Conservation (phyloP, 2,113 vertebrate genomes). For the Xyrauchen texanus region DNA sequence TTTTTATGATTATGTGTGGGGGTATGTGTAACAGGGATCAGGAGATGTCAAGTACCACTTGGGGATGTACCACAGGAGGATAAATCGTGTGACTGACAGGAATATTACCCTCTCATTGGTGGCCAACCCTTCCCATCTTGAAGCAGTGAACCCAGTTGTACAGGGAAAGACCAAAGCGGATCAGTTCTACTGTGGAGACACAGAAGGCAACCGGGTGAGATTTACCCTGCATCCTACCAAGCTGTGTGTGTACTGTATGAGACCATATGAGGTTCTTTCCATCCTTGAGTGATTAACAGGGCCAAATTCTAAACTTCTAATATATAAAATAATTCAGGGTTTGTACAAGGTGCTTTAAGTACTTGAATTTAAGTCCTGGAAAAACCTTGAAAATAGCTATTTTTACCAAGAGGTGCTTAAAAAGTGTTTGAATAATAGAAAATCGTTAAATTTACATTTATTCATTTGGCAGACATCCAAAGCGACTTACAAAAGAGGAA, state of each 20-base stretch:
- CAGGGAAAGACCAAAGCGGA: constrained; percentile 97
- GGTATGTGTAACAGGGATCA: constrained; percentile 78
- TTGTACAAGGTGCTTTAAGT: too few relatives aligned
- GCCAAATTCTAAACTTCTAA: too few relatives aligned
- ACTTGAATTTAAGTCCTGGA: too few relatives aligned
- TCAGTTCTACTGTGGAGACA: constrained; percentile 97
- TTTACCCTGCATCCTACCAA: background rate
- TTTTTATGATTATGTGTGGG: background rate
- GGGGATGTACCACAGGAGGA: constrained; percentile 97
- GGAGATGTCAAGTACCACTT: constrained; percentile 98
- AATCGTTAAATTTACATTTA: too few relatives aligned
- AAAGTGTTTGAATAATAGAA: too few relatives aligned
- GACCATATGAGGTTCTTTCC: too few relatives aligned
- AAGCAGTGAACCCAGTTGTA: constrained; percentile 93
- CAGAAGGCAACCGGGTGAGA: constrained; percentile 88
- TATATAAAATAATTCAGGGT: too few relatives aligned
- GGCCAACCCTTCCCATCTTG: constrained; percentile 96
- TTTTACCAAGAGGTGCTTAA: too few relatives aligned
- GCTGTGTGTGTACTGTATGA: background rate
- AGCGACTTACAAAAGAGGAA: too few relatives aligned
- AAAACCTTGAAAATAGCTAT: too few relatives aligned
- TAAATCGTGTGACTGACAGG: constrained; percentile 91
- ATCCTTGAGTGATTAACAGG: too few relatives aligned
- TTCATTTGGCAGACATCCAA: too few relatives aligned
- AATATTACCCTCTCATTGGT: constrained; percentile 95